Evolutionary conservation across 2,888 invertebrate genomes (phyloP).

Genomic region (Lapara coniferarum): DNA sequence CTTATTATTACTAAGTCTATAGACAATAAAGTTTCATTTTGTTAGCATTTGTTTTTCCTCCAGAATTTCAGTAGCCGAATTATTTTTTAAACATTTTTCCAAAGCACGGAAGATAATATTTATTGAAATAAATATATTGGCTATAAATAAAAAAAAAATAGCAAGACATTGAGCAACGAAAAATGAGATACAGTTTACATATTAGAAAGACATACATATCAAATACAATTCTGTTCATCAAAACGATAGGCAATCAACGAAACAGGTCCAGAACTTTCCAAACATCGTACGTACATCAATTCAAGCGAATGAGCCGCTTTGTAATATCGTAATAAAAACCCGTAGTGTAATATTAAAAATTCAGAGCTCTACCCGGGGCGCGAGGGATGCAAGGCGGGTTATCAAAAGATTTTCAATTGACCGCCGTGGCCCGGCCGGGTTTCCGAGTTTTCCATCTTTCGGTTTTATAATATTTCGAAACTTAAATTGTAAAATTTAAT

Average conservation of each 20-base stretch:
- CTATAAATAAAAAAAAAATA: too few species aligned
- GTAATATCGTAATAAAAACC: conserved; percentile 39
- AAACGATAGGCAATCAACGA: neutral
- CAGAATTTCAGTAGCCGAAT: too few species aligned
- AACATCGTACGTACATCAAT: conserved; percentile 10
- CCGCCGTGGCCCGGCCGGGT: conserved; percentile 38
- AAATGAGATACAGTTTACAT: too few species aligned
- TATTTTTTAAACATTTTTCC: too few species aligned
- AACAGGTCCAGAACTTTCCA: neutral
- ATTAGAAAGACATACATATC: too few species aligned
- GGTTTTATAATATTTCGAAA: conserved; percentile 2
- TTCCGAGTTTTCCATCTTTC: conserved; percentile 30
- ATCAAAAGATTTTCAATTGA: conserved; percentile 40
- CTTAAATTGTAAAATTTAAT: neutral
- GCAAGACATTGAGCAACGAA: too few species aligned
- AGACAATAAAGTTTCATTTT: too few species aligned
- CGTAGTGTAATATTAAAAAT: conserved; percentile 48
- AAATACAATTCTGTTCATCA: too few species aligned
- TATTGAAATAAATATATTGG: too few species aligned
- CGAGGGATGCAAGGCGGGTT: conserved; percentile 1
- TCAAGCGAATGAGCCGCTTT: conserved; percentile 16
- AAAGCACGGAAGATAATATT: too few species aligned
- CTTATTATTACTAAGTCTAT: too few species aligned
- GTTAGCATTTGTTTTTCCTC: too few species aligned
- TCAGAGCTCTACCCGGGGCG: conserved; percentile 37